These are phyloP conservation scores for Cremastinae sp. DNA, from an alignment of 2,888 invertebrate species.

Conservation along the genomic window DNA sequence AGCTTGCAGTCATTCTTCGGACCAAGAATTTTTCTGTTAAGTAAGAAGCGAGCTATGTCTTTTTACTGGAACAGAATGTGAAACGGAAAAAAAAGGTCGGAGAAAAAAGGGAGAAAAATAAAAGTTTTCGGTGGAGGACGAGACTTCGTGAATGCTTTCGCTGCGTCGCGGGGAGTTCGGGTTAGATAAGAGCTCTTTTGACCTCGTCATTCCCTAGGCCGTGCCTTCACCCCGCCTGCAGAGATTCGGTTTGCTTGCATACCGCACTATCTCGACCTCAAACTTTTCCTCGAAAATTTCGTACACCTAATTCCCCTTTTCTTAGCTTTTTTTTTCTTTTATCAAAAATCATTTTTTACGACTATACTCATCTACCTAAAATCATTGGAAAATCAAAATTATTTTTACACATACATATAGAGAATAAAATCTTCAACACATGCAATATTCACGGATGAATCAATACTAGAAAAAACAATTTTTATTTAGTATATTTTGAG, in stretches of 20 bases:
- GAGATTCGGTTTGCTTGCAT: conserved; percentile 34
- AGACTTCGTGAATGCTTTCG: conserved; percentile 71
- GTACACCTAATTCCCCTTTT: conserved; percentile 18
- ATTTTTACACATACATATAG: too few species aligned
- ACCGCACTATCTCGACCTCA: conserved; percentile 20
- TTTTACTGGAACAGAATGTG: neutral
- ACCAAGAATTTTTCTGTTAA: too few species aligned
- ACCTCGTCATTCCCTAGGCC: conserved; percentile 57
- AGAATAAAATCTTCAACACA: too few species aligned
- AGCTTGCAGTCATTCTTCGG: too few species aligned
- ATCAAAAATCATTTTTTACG: neutral
- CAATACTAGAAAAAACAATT: too few species aligned
- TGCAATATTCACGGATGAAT: too few species aligned
- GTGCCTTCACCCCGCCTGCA: conserved; percentile 38
- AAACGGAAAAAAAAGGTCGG: neutral
- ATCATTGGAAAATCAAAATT: too few species aligned
- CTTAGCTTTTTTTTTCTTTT: neutral
- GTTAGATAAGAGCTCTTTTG: conserved; percentile 71
- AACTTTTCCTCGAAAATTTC: conserved; percentile 21
- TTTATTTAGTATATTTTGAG: too few species aligned
- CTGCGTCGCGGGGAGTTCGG: conserved; percentile 68
- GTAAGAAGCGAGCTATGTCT: neutral
- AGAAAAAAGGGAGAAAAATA: neutral
- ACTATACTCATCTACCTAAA: neutral
- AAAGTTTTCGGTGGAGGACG: conserved; percentile 26